Conservation (phyloP, 2,888 invertebrate genomes). For the Digitonthophagus gazella region DNA sequence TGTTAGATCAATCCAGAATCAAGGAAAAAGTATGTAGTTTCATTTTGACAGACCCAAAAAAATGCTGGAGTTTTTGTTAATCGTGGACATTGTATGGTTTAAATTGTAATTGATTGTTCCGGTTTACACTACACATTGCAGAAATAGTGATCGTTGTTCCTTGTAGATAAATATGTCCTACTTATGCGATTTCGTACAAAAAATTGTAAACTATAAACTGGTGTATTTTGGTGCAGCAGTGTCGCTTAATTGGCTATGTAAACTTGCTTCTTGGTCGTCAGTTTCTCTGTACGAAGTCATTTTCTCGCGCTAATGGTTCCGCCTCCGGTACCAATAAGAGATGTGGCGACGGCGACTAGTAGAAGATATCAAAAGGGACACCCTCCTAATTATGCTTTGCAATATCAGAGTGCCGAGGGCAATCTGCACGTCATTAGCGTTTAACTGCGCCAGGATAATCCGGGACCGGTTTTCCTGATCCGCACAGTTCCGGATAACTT, state of each 20-base stretch:
- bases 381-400: conserved; percentile 41
- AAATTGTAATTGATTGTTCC: too few relatives aligned
- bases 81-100: too few relatives aligned
- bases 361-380: conserved; percentile 31
- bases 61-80: too few relatives aligned
- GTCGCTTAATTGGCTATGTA: not conserved
- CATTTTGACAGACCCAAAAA: too few relatives aligned
- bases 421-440: conserved; percentile 45
- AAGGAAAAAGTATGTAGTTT: too few relatives aligned
- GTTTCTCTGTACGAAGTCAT: not conserved
- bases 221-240: not conserved
- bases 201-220: too few relatives aligned
- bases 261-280: not conserved
- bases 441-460: conserved; percentile 41
- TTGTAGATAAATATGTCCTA: too few relatives aligned
- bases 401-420: conserved; percentile 43
- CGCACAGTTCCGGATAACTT: not conserved
- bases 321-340: conserved; percentile 8
- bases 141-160: too few relatives aligned
- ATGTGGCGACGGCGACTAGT: not conserved
- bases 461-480: conserved; percentile 16
- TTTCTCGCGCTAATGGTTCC: conserved; percentile 8
- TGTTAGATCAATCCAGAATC: too few relatives aligned
- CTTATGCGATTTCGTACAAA: too few relatives aligned
- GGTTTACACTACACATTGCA: too few relatives aligned